A percentile compares a stretch with the other conserved stretches of the same genome.
These are phyloP conservation scores for Rhyacichthys aspro DNA, from an alignment of 2,797 vertebrate genomes.

Conservation along the genomic window DNA sequence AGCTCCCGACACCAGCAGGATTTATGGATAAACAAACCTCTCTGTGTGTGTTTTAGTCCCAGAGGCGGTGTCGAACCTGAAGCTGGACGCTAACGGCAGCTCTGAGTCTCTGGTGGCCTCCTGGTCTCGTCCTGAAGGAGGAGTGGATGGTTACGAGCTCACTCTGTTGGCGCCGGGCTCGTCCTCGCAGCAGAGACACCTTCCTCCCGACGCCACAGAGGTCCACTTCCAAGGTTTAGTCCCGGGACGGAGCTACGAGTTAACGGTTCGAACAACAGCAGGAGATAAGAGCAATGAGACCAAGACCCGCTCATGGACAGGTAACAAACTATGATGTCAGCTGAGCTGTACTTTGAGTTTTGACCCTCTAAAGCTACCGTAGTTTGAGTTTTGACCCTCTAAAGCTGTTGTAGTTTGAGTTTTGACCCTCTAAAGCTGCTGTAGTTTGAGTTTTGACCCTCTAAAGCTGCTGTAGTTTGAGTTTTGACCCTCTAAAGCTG, in stretches of 20 bases:
- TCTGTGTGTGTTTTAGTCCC: slow-evolving; percentile 73
- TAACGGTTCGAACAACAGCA: slow-evolving; percentile 79
- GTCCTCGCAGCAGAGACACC: slow-evolving; percentile 61
- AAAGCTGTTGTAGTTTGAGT: too few species aligned
- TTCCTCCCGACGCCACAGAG: slow-evolving; percentile 73
- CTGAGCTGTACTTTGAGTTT: neutral
- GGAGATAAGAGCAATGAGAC: slow-evolving; percentile 76
- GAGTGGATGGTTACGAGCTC: slow-evolving; percentile 81
- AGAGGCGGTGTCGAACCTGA: slow-evolving; percentile 80
- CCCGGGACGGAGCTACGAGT: slow-evolving; percentile 84
- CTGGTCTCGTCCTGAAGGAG: slow-evolving; percentile 85
- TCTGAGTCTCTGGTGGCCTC: slow-evolving; percentile 78
- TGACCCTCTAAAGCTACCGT: too few species aligned
- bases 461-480: too few species aligned
- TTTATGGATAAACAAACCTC: neutral
- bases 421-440: too few species aligned
- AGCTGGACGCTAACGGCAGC: slow-evolving; percentile 79
- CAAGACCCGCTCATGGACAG: slow-evolving; percentile 78
- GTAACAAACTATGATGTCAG: slow-evolving; percentile 55
- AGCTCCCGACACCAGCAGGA: too few species aligned
- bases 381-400: too few species aligned
- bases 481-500: too few species aligned
- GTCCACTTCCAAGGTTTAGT: slow-evolving; percentile 80
- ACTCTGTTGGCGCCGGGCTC: slow-evolving; percentile 76
- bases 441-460: too few species aligned